These are phyloP conservation scores for Tringa solitaria DNA, from an alignment of 2,113 vertebrate genomes.

Conservation along the genomic window DNA sequence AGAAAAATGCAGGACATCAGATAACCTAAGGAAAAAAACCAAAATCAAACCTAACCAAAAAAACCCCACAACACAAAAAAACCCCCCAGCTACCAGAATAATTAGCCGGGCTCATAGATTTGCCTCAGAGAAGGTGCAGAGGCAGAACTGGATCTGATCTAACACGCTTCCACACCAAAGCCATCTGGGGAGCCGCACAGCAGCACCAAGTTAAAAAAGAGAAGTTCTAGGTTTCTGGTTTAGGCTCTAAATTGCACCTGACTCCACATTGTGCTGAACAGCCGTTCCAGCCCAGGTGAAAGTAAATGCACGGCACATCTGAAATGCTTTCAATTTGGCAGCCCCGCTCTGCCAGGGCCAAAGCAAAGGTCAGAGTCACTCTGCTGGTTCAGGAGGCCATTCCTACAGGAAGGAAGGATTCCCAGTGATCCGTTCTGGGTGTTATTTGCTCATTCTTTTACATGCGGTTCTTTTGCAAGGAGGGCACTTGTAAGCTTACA, in stretches of 20 bases:
- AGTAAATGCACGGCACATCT: neutral
- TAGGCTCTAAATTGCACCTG: neutral
- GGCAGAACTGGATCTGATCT: neutral
- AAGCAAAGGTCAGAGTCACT: neutral
- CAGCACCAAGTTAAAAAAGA: neutral
- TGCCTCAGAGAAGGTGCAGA: neutral
- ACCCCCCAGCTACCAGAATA: neutral
- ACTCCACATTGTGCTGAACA: neutral
- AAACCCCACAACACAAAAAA: fast-evolving
- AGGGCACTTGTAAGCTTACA: neutral
- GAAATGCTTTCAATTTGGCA: neutral
- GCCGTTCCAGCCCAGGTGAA: neutral
- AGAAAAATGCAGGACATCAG: neutral
- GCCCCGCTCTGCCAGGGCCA: neutral
- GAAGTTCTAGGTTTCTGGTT: neutral
- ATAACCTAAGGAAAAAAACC: neutral
- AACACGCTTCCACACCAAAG: fast-evolving
- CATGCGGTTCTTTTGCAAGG: neutral
- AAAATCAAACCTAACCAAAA: neutral
- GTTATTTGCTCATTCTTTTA: neutral
- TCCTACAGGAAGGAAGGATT: neutral
- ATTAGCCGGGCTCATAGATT: neutral
- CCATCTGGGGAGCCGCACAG: neutral
- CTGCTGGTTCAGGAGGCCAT: neutral
- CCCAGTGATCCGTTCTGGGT: fast-evolving